Base-by-base conservation (phyloP, 2,797 vertebrate species). In the Caiman crocodilus region DNA sequence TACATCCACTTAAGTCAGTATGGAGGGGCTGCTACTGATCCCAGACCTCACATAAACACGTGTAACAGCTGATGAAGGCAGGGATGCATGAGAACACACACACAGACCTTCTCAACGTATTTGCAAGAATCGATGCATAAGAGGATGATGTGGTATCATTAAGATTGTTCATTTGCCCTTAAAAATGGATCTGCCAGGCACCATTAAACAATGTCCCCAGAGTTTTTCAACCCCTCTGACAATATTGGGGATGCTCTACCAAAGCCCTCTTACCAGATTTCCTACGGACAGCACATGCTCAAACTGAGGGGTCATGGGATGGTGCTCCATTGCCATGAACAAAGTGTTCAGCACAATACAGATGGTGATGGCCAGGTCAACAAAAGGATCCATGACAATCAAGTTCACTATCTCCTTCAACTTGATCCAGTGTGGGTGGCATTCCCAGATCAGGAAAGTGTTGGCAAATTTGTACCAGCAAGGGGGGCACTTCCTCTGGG, bases 241-340 rank as follows among this genome's bases (percentile, higher is more conserved):
- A 42, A 42, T 42, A 42, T 42, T 42, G 42, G 42, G 9, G 42
- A 25, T 25, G 21, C 8, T 17, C 23, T 1, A 2, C 18, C 64
- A 21, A 28, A 0, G 0, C 30, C 2, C 21, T 90, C 99, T 99
- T 97, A 99, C 99, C 99, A 99, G 98, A 84, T 99, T 99, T 63
- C 99, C 99, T 2, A 99, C 99, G 4, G 93, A 4, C 86, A 99
- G 98, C 92, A 99, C 99, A 0, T 95, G 94, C 61, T 99, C 98
- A 50, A 99, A 99, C 0, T 98, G 88, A 0, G 78, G 25, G 0
- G 99, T 99, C 99, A 99, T 99, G 9, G 99, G 99, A 88, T 99
- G 99, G 94, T 99, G 99, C 94, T 99, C 99, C 99, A 99, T 99
- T 6, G 99, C 99, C 99, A 99, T 99, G 96, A 99, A 99, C 74